Conservation (phyloP, 2,113 vertebrate genomes). For the Strix uralensis region DNA sequence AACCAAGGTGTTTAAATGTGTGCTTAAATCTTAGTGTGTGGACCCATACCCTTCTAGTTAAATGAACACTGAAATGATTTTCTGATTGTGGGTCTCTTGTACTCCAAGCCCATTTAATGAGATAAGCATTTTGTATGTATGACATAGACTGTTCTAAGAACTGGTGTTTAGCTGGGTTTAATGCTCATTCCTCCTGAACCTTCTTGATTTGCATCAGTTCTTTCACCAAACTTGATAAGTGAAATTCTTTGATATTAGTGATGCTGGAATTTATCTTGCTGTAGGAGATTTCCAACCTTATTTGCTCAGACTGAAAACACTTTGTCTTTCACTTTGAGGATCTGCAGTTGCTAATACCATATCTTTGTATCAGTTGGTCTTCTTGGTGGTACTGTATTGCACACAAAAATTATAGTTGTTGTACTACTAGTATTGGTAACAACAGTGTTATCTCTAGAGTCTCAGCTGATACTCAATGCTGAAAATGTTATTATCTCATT, state of each 20-base stretch:
- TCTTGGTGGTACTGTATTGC: background rate
- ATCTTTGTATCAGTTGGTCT: background rate
- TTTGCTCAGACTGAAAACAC: background rate
- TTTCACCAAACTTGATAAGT: background rate
- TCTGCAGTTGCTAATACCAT: background rate
- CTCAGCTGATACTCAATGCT: background rate
- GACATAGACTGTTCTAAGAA: background rate
- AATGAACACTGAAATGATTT: background rate
- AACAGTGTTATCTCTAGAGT: background rate
- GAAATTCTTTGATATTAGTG: background rate
- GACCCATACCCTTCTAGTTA: background rate
- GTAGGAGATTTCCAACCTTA: background rate
- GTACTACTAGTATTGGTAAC: background rate
- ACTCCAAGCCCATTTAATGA: background rate
- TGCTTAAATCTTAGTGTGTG: background rate
- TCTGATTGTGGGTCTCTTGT: background rate
- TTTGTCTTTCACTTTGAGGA: background rate
- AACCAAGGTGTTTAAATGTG: background rate
- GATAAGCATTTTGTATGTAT: background rate
- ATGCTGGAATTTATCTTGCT: background rate
- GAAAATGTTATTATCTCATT: background rate
- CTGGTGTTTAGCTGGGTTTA: background rate
- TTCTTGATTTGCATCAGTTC: background rate
- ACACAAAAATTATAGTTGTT: background rate
- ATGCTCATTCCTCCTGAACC: background rate